Evolutionary conservation across 2,888 invertebrate genomes (phyloP).

Genomic region (Drosophila pegasa): DNA sequence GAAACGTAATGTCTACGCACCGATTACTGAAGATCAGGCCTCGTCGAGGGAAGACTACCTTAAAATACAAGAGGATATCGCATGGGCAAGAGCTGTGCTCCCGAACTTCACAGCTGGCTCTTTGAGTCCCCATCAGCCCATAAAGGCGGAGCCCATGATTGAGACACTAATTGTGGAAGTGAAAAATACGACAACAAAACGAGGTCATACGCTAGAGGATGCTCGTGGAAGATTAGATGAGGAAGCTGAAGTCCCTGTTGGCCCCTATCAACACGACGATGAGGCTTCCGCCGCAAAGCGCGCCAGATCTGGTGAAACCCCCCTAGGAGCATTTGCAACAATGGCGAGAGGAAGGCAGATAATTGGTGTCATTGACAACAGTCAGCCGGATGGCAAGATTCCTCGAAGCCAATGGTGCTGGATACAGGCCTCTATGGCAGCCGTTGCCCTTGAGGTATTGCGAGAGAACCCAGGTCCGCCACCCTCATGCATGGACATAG

Average conservation of each 20-base stretch:
- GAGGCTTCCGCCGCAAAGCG: background rate
- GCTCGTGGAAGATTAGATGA: background rate
- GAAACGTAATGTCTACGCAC: slow-evolving; percentile 8
- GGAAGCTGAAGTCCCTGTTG: background rate
- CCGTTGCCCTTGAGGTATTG: slow-evolving; percentile 20
- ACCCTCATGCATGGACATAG: slow-evolving; percentile 24
- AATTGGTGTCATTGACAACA: slow-evolving; percentile 31
- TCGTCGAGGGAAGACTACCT: slow-evolving; percentile 17
- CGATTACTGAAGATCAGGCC: slow-evolving; percentile 27
- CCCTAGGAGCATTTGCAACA: slow-evolving; percentile 12
- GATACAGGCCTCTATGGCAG: slow-evolving; percentile 36
- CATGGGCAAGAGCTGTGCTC: slow-evolving; percentile 34
- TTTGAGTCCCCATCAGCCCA: background rate
- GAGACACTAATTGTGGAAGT: slow-evolving; percentile 24
- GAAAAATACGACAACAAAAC: slow-evolving; percentile 1
- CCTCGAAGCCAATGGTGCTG: slow-evolving; percentile 37
- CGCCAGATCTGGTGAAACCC: background rate
- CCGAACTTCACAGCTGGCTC: background rate
- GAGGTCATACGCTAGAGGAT: background rate
- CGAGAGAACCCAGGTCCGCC: slow-evolving; percentile 33
- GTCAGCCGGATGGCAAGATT: slow-evolving; percentile 28
- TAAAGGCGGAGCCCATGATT: background rate
- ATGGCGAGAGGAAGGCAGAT: slow-evolving; percentile 17
- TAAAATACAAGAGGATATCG: slow-evolving; percentile 23
- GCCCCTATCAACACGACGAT: background rate